phyloP scores from a whole-genome alignment of 64 coral and sea anemone species.

The Porites australiensis region DNA sequence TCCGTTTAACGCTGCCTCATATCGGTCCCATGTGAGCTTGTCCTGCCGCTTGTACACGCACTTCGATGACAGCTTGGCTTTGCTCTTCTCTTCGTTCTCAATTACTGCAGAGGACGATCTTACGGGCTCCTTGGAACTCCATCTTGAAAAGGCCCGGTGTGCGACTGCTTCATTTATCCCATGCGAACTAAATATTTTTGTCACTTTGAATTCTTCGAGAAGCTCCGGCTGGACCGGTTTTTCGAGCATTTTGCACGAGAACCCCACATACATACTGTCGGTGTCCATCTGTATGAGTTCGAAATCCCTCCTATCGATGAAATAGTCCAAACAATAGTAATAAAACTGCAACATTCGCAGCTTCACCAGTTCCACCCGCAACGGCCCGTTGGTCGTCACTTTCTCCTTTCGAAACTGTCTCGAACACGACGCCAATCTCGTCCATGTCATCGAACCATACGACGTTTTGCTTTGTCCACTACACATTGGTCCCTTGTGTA shows the following conservation, averaged over 20 bases:
- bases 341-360: constrained; percentile 27
- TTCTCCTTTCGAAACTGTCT: constrained; percentile 9
- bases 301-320: constrained; percentile 23
- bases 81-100: constrained; percentile 4
- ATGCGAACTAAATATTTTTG: constrained; percentile 40
- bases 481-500: constrained; percentile 14
- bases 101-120: constrained; percentile 43
- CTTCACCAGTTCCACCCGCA: constrained; percentile 20
- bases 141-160: constrained; percentile 9
- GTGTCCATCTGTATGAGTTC: constrained; percentile 72
- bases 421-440: constrained; percentile 38
- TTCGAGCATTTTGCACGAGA: constrained; percentile 15
- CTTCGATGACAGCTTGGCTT: constrained; percentile 56
- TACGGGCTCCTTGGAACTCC: neutral
- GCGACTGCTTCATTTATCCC: constrained; percentile 12
- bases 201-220: neutral
- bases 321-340: constrained; percentile 21
- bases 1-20: constrained; percentile 53
- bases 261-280: neutral
- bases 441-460: constrained; percentile 57
- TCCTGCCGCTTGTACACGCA: constrained; percentile 51
- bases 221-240: constrained; percentile 19
- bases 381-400: constrained; percentile 33
- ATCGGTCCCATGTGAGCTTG: constrained; percentile 59
- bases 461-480: constrained; percentile 16